These are phyloP conservation scores for Rhea pennata DNA, from an alignment of 2,113 vertebrate species.

Conservation along the genomic window DNA sequence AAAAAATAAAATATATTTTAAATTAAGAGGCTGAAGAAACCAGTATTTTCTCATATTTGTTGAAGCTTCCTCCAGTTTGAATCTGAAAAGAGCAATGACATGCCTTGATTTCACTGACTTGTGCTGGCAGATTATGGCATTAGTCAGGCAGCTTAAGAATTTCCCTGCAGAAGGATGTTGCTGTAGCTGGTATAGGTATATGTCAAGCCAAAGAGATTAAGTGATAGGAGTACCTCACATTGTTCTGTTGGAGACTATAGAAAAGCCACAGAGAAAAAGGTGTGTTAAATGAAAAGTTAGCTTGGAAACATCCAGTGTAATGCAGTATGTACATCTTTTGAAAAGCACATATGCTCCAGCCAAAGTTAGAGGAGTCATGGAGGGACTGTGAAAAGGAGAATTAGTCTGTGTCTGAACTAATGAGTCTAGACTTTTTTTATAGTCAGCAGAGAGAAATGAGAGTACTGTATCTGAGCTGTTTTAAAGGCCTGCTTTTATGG, in stretches of 20 bases:
- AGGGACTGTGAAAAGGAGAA: neutral
- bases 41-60: neutral
- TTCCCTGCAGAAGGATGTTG: neutral
- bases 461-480: neutral
- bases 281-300: neutral
- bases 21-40: neutral
- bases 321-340: accelerated
- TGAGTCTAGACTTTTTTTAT: neutral
- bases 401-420: neutral
- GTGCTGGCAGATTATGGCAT: neutral
- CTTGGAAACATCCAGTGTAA: neutral
- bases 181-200: neutral
- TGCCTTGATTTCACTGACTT: neutral
- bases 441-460: neutral
- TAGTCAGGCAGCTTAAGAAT: neutral
- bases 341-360: accelerated
- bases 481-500: neutral
- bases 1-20: neutral
- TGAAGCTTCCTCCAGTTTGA: neutral
- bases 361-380: neutral
- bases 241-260: neutral
- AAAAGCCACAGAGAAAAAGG: neutral
- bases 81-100: neutral
- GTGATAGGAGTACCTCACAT: neutral
- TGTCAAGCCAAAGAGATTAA: neutral